These are phyloP conservation scores for Teleiodes luculella DNA, from an alignment of 2,888 invertebrate species.

Conservation along the genomic window DNA sequence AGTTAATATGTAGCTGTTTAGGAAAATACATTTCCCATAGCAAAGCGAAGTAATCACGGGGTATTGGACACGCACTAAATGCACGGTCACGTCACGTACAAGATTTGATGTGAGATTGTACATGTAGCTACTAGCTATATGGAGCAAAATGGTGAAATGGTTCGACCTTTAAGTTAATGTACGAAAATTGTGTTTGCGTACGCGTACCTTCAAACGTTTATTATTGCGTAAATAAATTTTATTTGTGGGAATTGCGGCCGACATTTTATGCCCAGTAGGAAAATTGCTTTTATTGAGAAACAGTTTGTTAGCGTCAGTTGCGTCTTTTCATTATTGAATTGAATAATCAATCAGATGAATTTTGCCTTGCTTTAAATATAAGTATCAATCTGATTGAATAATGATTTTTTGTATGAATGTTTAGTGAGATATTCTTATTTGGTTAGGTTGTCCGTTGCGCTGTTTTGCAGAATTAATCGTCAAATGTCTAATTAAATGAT, in stretches of 20 bases:
- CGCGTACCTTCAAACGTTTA: constrained; percentile 1
- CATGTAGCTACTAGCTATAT: background rate
- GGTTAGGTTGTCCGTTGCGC: no score
- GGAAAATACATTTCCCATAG: background rate
- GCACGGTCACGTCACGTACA: background rate
- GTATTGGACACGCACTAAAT: background rate
- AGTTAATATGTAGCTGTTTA: background rate
- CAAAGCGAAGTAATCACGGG: background rate
- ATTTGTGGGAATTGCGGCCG: background rate
- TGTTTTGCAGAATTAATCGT: no score
- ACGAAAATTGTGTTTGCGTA: background rate
- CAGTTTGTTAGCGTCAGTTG: background rate
- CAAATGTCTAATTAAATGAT: no score
- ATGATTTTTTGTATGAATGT: no score
- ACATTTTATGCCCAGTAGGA: background rate
- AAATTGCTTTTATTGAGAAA: no score
- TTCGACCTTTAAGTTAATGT: constrained; percentile 7
- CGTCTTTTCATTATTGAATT: no score
- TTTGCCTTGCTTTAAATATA: no score
- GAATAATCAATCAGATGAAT: no score
- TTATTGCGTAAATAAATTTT: background rate
- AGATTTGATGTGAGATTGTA: background rate
- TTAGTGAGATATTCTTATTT: no score
- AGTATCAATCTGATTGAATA: no score
- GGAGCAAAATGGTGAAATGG: constrained; percentile 9